These are phyloP conservation scores for Microctenopoma lineatum DNA, from an alignment of 2,797 vertebrate genomes.

Conservation along the genomic window DNA sequence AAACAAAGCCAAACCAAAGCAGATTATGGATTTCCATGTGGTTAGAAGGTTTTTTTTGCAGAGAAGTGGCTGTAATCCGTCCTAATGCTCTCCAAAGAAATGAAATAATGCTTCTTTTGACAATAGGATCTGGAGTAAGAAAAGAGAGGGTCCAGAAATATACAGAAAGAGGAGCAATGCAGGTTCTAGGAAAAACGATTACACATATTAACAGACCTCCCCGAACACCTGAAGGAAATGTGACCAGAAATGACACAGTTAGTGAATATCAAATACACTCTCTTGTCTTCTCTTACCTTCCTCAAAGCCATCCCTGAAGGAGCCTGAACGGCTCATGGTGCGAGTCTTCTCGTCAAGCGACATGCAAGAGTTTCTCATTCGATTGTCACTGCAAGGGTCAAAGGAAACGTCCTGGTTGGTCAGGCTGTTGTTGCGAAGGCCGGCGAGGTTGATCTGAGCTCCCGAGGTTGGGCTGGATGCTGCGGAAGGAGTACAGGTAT, in stretches of 20 bases:
- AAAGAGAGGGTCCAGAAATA: constrained; percentile 14
- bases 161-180: neutral
- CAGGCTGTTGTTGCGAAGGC: constrained; percentile 91
- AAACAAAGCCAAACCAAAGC: constrained; percentile 67
- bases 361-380: constrained; percentile 96
- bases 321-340: constrained; percentile 96
- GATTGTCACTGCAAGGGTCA: constrained; percentile 88
- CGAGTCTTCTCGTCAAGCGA: constrained; percentile 95
- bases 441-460: constrained; percentile 90
- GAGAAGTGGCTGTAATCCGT: constrained; percentile 57
- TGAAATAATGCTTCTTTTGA: constrained; percentile 53
- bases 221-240: constrained; percentile 7
- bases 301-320: constrained; percentile 96
- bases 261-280: neutral
- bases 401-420: constrained; percentile 90
- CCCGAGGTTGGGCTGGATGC: constrained; percentile 91
- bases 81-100: constrained; percentile 65
- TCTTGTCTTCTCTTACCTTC: constrained; percentile 87
- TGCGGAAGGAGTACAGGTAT: constrained; percentile 48
- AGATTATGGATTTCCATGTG: constrained; percentile 68
- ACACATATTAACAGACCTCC: constrained; percentile 40
- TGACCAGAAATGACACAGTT: constrained; percentile 9
- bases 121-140: constrained; percentile 25
- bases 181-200: constrained; percentile 30
- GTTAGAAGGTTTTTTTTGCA: constrained; percentile 55